Evolutionary conservation across 2,797 vertebrate species (phyloP), one percentile per base, ranked within the genome.

Genomic region (Hippocampus kuda): DNA sequence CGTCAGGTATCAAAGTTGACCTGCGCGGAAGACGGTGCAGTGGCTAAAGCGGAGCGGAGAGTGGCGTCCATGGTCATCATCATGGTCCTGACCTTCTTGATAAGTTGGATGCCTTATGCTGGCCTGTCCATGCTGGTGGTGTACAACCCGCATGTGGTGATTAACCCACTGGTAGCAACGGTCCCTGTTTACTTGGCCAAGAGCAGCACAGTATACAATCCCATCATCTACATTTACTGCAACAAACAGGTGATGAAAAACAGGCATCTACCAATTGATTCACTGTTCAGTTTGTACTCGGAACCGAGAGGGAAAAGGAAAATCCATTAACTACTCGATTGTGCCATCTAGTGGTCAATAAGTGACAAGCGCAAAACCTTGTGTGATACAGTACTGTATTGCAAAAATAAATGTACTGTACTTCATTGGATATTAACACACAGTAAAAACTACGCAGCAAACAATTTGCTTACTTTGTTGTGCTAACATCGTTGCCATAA

Each of bases 161-260:
- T 89, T 57, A 62, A 85, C 63, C 86, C 86, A 4, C 66, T 88
- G 71, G 79, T 87, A 34, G 72, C 83, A 27, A 88, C 89, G 9
- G 72, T 88, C 26, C 88, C 90, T 0, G 89, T 90, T 68, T 88
- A 92, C 68, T 72, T 90, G 81, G 87, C 89, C 74, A 91, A 92
- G 85, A 89, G 84, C 83, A 92, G 85, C 82, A 92, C 88, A 1
- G 77, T 85, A 34, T 92, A 86, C 80, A 91, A 89, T 64, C 88
- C 88, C 49, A 65, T 91, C 68, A 90, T 91, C 73, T 90, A 87
- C 73, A 91, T 93, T 73, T 91, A 88, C 74, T 89, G 89, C 78
- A 91, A 91, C 73, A 89, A 88, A 72, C 89, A 91, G 88, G 91
- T 90, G 73, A 59, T 16, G 26, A 30, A 30, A 59, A 59, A 30